These are phyloP conservation scores for Hydriomena furcata DNA, from an alignment of 2,888 invertebrate genomes.

Conservation along the genomic window DNA sequence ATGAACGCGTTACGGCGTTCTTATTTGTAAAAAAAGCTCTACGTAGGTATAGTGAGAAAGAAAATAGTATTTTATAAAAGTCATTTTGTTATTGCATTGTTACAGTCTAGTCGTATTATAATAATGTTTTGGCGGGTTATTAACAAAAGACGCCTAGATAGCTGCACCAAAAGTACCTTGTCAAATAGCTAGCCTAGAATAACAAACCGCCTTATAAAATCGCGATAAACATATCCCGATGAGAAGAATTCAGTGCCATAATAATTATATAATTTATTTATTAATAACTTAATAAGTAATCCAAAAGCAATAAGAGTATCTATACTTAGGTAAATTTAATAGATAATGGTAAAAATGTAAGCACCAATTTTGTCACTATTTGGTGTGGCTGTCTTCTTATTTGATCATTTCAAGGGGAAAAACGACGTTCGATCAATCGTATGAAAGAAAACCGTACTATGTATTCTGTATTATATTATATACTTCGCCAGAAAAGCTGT, in stretches of 20 bases:
- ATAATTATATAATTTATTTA: background rate
- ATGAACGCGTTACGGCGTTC: too few species aligned
- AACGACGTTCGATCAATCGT: background rate
- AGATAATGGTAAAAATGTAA: background rate
- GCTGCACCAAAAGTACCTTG: constrained; percentile 6
- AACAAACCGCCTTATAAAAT: constrained; percentile 7
- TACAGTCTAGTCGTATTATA: constrained; percentile 8
- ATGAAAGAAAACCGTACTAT: background rate
- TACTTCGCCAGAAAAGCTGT: background rate
- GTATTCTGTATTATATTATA: too few species aligned
- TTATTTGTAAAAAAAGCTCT: too few species aligned
- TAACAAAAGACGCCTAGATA: background rate
- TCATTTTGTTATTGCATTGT: background rate
- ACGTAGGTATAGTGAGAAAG: too few species aligned
- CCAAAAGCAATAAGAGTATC: constrained; percentile 3
- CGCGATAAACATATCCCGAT: constrained; percentile 15
- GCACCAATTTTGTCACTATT: background rate
- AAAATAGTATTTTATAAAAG: too few species aligned
- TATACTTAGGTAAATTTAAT: background rate
- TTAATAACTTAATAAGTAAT: constrained; percentile 8
- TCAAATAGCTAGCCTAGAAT: background rate
- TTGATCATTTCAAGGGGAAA: constrained; percentile 1
- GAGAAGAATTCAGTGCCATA: constrained; percentile 8
- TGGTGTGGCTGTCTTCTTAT: constrained; percentile 6
- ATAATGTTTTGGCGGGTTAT: background rate